Evolutionary conservation across 2,888 invertebrate species (phyloP).

Genomic region (Deroplatys truncata): DNA sequence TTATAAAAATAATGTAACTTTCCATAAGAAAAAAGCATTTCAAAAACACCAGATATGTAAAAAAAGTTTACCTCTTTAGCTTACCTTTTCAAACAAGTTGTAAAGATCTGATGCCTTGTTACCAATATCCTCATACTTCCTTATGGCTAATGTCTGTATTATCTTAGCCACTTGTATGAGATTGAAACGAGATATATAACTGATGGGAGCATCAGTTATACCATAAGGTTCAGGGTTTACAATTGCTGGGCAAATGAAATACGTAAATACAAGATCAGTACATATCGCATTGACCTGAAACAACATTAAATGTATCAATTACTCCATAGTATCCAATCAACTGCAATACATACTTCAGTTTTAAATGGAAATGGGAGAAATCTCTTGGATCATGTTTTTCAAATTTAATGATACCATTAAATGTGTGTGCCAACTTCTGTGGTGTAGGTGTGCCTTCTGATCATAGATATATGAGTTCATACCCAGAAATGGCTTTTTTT

Average conservation of each 20-base stretch:
- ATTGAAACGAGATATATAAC: slow-evolving; percentile 85
- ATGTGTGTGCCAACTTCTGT: no score
- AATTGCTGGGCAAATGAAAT: slow-evolving; percentile 94
- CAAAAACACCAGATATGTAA: no score
- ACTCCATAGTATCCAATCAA: no score
- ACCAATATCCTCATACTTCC: slow-evolving; percentile 72
- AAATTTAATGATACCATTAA: no score
- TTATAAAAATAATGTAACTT: no score
- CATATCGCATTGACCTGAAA: slow-evolving; percentile 59
- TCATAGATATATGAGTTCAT: no score
- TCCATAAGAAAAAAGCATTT: no score
- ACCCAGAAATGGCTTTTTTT: no score
- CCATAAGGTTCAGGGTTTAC: slow-evolving; percentile 95
- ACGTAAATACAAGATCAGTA: slow-evolving; percentile 87
- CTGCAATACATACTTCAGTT: no score
- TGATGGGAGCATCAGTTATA: slow-evolving; percentile 87
- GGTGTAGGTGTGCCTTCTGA: no score
- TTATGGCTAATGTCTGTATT: slow-evolving; percentile 83
- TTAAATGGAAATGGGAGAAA: no score
- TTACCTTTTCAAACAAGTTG: slow-evolving; percentile 67
- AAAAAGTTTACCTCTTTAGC: background rate
- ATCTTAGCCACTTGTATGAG: slow-evolving; percentile 89
- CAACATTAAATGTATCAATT: background rate
- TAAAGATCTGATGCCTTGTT: slow-evolving; percentile 71
- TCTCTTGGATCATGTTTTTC: no score